A percentile compares a stretch with the other conserved stretches of the same genome.
Evolutionary conservation across 2,888 invertebrate genomes (phyloP).

Genomic region (Polydrusus cervinus): DNA sequence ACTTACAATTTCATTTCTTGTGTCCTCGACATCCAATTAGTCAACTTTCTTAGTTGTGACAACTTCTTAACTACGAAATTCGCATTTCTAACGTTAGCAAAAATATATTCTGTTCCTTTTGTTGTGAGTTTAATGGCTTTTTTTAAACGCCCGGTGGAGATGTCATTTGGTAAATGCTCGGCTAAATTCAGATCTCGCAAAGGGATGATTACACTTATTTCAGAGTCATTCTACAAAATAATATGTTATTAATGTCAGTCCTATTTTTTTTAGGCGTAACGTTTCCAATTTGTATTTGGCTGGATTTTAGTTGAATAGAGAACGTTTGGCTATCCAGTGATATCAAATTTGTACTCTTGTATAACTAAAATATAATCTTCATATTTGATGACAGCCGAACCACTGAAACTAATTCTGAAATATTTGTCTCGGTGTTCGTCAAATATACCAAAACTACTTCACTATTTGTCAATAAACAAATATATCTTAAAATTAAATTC

Average conservation of each 20-base stretch:
- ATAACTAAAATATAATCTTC: too few relatives aligned
- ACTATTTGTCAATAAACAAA: too few relatives aligned
- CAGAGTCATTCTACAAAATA: conserved; percentile 75
- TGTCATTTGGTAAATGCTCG: conserved; percentile 83
- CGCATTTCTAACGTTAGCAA: conserved; percentile 90
- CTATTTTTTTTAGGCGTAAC: too few relatives aligned
- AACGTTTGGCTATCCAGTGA: too few relatives aligned
- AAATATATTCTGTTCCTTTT: conserved; percentile 88
- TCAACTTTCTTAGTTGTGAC: conserved; percentile 78
- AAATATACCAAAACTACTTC: too few relatives aligned
- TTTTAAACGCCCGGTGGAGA: conserved; percentile 75
- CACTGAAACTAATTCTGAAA: too few relatives aligned
- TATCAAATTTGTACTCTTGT: too few relatives aligned
- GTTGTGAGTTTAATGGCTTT: conserved; percentile 88
- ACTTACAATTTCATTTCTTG: conserved; percentile 58
- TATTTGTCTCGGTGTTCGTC: too few relatives aligned
- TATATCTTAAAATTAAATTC: too few relatives aligned
- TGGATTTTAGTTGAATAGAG: too few relatives aligned
- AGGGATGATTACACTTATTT: conserved; percentile 92
- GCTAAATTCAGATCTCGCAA: conserved; percentile 85
- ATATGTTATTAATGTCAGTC: background rate
- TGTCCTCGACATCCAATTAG: conserved; percentile 76
- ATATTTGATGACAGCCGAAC: too few relatives aligned
- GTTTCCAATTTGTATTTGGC: too few relatives aligned
- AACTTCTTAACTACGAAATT: conserved; percentile 93